Evolutionary conservation across 2,797 vertebrate genomes (phyloP), one percentile per base, ranked within the genome.

Genomic region (Thripadectes ignobilis): DNA sequence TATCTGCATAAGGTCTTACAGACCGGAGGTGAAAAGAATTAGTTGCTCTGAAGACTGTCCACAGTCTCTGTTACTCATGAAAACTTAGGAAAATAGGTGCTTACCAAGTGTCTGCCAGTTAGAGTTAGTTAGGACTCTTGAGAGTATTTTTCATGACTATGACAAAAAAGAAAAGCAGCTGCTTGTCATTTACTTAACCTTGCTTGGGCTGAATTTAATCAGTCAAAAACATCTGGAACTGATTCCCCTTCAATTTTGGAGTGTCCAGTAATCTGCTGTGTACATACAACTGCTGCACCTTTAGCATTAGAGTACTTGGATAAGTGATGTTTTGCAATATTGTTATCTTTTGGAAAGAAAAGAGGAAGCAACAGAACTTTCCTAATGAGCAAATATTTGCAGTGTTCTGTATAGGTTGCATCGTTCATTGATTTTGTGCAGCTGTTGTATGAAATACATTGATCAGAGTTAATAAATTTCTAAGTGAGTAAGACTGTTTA

Each of bases 101-200:
- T 81, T 5, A 46, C 26, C 14, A 43, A 36, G 4, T 62, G 27
- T 45, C 79, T 88, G 39, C 68, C 45, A 52, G 41, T 61, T 55
- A 88, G 73, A 69, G 30, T 32, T 9, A 77, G 58, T 57, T 48
- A 67, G 54, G 61, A 29, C 24, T 66, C 22, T 12, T 10, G 16
- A n/a, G 27, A 36, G 65, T 24, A 29, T 72, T 94, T 96, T 86
- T 83, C 49, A 30, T 93, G 26, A 88, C 76, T 61, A 3, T 51
- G 61, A 66, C 54, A 78, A 67, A 46, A 89, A 74, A 77, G 46
- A 67, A 88, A 92, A 84, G 69, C 88, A 95, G 76, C 88, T 95
- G 94, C 77, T 95, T 90, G 73, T 92, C 94, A 90, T 95, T 95
- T 95, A 66, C 39, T 84, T 93, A 96, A 95, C 89, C 89, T 93